phyloP scores from a whole-genome alignment of 2,113 vertebrate species.

The Bagarius yarrelli region DNA sequence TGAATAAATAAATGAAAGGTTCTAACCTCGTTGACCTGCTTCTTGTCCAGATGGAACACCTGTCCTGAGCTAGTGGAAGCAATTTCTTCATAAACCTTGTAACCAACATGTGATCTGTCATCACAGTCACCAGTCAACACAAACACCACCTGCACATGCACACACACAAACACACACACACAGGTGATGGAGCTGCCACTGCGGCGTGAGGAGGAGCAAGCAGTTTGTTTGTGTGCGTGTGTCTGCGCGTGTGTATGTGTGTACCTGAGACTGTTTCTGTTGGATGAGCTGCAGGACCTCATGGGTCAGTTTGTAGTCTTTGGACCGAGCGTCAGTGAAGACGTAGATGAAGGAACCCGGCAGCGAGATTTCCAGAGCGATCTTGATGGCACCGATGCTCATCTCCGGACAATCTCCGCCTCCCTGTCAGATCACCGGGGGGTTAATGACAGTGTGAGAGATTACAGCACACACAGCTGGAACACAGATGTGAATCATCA shows the following conservation, averaged over 20 bases:
- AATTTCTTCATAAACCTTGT: constrained; percentile 97
- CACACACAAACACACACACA: constrained; percentile 38
- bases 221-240: not conserved
- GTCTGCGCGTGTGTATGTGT: not conserved
- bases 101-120: constrained; percentile 88
- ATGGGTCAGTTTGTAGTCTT: constrained; percentile 89
- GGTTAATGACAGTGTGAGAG: not conserved
- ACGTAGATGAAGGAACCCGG: constrained; percentile 97
- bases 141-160: constrained; percentile 84
- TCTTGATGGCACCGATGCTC: constrained; percentile 98
- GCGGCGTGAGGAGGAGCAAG: too few relatives aligned
- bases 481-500: not conserved
- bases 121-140: constrained; percentile 97
- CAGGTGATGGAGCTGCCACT: not conserved
- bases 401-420: constrained; percentile 98
- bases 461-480: not conserved
- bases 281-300: constrained; percentile 92
- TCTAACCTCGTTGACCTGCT: constrained; percentile 97
- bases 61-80: constrained; percentile 98
- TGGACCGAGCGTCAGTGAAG: constrained; percentile 95
- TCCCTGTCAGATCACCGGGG: constrained; percentile 74
- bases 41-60: constrained; percentile 97
- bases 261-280: too few relatives aligned
- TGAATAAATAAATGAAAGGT: not conserved
- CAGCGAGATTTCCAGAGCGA: constrained; percentile 93